Evolutionary conservation across 2,113 vertebrate species (phyloP), one percentile per base, ranked within the genome.

Genomic region (Noctilio leporinus): DNA sequence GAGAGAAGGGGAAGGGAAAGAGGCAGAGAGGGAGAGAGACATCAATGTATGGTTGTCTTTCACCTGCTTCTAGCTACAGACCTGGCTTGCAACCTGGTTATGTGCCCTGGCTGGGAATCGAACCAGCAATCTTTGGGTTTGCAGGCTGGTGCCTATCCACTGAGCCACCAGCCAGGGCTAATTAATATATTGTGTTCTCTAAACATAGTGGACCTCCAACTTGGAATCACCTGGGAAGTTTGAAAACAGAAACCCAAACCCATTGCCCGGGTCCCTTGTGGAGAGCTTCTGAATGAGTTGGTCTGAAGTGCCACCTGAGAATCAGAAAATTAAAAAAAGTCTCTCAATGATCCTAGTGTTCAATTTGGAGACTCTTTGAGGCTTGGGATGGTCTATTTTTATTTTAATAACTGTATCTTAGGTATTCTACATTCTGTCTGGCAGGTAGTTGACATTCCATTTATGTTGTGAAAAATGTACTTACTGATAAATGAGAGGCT

Each of bases 391-490:
- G 78, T 86, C 55, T 86, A 70, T 92, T 90, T 94, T 90, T 92
- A 86, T 95, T 96, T 93, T 91, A 93, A 91, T 93, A 19, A 33
- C 45, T 87, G 22, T 26, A 43, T 65, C 26, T 93, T 35, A 88
- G 77, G 67, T 51, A 45, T 67, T 88, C 73, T 94, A 77, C 55
- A 69, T 92, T 96, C 78, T 64, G 19, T 86, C 59, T 90, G 70
- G 40, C 55, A 91, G 62, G 72, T 30, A 93, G 33, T 33, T 92
- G 67, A 43, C 85, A 93, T 90, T 84, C 83, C 95, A 77, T 91
- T 47, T 10, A 86, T 83, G 33, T 64, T 91, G 59, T 73, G 92
- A 65, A 83, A 86, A 96, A 64, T 82, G 15, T n/a, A 62, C 38
- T 67, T 81, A 91, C 33, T 12, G 69, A 57, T 70, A 19, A 85